Base-by-base conservation (phyloP, 2,888 invertebrate genomes). In the Ophioninae sp. region DNA sequence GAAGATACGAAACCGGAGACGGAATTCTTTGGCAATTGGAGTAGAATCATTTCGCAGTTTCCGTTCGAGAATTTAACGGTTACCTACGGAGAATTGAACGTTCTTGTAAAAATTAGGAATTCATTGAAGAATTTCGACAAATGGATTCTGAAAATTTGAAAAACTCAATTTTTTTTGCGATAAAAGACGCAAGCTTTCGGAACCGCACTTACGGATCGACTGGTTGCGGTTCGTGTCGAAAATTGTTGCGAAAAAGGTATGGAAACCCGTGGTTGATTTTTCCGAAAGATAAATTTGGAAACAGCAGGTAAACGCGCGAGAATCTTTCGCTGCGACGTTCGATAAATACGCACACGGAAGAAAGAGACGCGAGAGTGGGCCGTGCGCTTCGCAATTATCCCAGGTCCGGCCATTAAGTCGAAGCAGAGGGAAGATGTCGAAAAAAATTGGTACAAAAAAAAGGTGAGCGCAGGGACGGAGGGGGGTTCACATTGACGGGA, bases 341-440 rank as follows among this genome's bases (percentile, higher is more conserved):
- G 69, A 71, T 74, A 73, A 73, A 69, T 68, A 79, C 56, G 69
- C 22, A 17, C 59, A 75, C 41, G 51, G 23, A 13, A 20, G 41
- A 74, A 63, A 41, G 56, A 67, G 67, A 23, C 6, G 39, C 58
- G 39, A 75, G 61, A 63, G 44, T 30, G 23, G 73, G 79, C 76
- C 84, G 84, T 81, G 84, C 76, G 44, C 81, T 72, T 76, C 59
- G 84, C 73, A 81, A 84, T 84, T 84, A 84, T 84, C 79, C 67
- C 74, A 39, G 37, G 37, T n/a, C 51, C 17, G 23, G 72, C 63
- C 58, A 75, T 67, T 30, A 69, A 77, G 74, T 68, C 69, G 39
- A 75, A 76, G 30, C 39, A 72, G 58, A 22, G 20, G 39, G 44
- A 73, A 72, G 74, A 75, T 22, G 59, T 13, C 41, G 63, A 41